Evolutionary conservation across 2,797 vertebrate genomes (phyloP).

Genomic region (Microcaecilia unicolor): DNA sequence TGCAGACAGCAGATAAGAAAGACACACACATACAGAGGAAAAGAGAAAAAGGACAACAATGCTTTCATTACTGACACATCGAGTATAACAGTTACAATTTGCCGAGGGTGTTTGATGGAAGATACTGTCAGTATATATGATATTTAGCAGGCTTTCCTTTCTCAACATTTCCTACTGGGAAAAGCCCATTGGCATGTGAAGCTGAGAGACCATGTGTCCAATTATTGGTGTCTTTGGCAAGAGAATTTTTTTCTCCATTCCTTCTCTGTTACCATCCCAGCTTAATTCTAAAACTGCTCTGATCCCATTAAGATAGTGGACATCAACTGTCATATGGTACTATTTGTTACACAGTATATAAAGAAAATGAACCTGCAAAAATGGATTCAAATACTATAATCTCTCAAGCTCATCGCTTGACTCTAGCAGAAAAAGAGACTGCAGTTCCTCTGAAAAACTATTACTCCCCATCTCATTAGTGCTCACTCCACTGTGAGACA

Average conservation of each 20-base stretch:
- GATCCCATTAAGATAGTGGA: too few species aligned
- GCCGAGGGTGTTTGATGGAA: not conserved
- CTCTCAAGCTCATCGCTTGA: too few species aligned
- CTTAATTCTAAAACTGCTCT: too few species aligned
- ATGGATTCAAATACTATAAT: too few species aligned
- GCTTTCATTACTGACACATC: not conserved
- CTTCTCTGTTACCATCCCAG: not conserved
- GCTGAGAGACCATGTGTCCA: not conserved
- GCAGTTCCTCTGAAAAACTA: too few species aligned
- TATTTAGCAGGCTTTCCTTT: not conserved
- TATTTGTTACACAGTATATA: too few species aligned
- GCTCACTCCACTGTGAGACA: too few species aligned
- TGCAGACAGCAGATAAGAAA: conserved; percentile 4
- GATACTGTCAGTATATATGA: not conserved
- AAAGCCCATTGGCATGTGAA: not conserved
- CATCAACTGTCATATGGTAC: too few species aligned
- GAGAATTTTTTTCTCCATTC: not conserved
- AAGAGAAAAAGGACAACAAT: not conserved
- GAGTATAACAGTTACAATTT: not conserved
- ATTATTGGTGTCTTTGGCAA: not conserved
- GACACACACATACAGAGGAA: not conserved
- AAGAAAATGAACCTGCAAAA: too few species aligned
- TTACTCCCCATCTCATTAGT: too few species aligned
- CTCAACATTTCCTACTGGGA: not conserved
- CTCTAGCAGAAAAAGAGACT: too few species aligned